Conservation (phyloP, 2,888 invertebrate genomes). For the Drosophila sordidula region DNA sequence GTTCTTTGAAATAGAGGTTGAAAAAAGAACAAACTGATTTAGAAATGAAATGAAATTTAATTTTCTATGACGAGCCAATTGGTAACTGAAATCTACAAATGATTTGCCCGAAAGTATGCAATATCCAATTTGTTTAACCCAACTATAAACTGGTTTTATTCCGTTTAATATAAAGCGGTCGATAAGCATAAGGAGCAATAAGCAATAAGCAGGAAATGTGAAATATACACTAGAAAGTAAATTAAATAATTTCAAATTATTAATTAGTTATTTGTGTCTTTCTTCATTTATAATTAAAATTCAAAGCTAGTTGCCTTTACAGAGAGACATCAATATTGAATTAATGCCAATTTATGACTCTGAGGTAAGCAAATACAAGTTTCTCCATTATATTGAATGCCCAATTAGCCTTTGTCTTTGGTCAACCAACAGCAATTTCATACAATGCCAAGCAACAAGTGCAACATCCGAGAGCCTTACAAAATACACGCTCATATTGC, state of each 20-base stretch:
- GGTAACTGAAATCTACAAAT: too few species aligned
- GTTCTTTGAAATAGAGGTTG: too few species aligned
- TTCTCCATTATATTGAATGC: slow-evolving; percentile 19
- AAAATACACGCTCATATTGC: slow-evolving; percentile 43
- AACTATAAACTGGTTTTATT: too few species aligned
- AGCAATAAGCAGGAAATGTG: too few species aligned
- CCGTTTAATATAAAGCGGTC: too few species aligned
- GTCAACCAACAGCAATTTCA: slow-evolving; percentile 44
- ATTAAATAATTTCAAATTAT: too few species aligned
- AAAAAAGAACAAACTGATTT: too few species aligned
- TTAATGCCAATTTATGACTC: neutral
- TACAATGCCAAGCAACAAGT: slow-evolving; percentile 55
- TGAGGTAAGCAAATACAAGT: neutral
- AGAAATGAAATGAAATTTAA: too few species aligned
- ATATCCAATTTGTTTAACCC: neutral
- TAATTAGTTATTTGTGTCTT: neutral
- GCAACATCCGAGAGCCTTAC: slow-evolving; percentile 27
- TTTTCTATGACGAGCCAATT: too few species aligned
- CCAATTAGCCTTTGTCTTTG: slow-evolving; percentile 51
- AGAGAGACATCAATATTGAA: neutral
- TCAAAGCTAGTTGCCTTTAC: neutral
- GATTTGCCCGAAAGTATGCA: slow-evolving; percentile 5
- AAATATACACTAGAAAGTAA: neutral
- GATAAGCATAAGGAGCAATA: too few species aligned
- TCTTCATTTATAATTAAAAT: neutral